phyloP scores from a whole-genome alignment of 2,888 invertebrate species.

The Caprella mutica region DNA sequence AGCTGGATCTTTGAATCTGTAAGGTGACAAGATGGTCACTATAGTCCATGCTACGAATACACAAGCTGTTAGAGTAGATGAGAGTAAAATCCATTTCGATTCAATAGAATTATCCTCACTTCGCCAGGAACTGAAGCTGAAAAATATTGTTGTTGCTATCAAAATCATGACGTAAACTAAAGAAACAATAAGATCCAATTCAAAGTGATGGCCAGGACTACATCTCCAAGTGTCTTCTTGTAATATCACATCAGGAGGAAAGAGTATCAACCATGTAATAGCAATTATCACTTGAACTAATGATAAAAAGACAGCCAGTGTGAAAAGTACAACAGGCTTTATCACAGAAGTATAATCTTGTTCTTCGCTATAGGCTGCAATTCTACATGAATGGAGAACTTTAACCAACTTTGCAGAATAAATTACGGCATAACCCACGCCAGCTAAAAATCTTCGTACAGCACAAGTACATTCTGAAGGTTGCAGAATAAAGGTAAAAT shows the following conservation, averaged over 20 bases:
- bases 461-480: conserved; percentile 41
- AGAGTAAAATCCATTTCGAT: conserved; percentile 41
- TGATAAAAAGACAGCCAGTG: conserved; percentile 39
- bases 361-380: conserved; percentile 35
- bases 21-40: conserved; percentile 38
- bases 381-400: conserved; percentile 42
- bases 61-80: conserved; percentile 39
- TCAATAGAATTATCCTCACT: conserved; percentile 41
- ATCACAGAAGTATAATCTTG: conserved; percentile 37
- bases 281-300: conserved; percentile 42
- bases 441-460: conserved; percentile 42
- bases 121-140: conserved; percentile 40
- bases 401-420: conserved; percentile 43
- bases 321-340: conserved; percentile 39
- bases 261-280: conserved; percentile 42
- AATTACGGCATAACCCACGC: conserved; percentile 42
- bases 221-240: conserved; percentile 37
- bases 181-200: conserved; percentile 41
- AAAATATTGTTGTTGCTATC: conserved; percentile 40
- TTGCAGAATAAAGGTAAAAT: conserved; percentile 42
- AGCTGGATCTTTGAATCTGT: conserved; percentile 40
- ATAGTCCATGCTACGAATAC: conserved; percentile 42
- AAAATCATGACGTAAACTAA: conserved; percentile 42
- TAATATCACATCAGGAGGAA: conserved; percentile 39
- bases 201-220: conserved; percentile 40